A percentile compares a stretch with the other conserved stretches of the same genome.
Evolutionary conservation across 2,888 invertebrate species (phyloP).

Genomic region (Loripinus fragilis): DNA sequence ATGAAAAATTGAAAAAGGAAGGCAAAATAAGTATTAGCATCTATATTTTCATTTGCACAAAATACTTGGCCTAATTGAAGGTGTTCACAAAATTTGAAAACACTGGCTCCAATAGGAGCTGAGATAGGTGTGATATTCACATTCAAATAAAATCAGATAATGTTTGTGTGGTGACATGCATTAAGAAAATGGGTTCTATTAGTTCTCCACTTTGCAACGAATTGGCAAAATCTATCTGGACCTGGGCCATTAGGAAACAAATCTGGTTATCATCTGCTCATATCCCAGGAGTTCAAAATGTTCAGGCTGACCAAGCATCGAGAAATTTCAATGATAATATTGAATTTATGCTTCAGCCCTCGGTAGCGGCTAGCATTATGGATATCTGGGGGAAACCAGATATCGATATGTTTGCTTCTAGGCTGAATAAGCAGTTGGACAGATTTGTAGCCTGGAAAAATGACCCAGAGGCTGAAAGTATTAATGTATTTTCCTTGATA

Average conservation of each 20-base stretch:
- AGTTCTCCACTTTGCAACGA: constrained; percentile 1
- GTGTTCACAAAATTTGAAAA: no score
- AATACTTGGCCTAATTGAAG: no score
- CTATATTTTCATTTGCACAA: no score
- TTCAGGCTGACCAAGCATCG: constrained; percentile 16
- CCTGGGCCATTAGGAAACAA: background rate
- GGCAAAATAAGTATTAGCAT: no score
- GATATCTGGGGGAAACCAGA: constrained; percentile 8
- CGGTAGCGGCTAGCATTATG: background rate
- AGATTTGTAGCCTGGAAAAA: constrained; percentile 48
- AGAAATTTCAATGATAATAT: background rate
- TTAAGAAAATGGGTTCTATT: constrained; percentile 10
- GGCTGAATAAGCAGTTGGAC: constrained; percentile 40
- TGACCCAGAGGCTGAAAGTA: constrained; percentile 48
- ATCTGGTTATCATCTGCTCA: constrained; percentile 24
- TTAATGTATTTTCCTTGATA: constrained; percentile 41
- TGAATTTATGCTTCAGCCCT: constrained; percentile 23
- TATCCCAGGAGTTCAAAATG: constrained; percentile 23
- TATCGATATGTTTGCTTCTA: constrained; percentile 47
- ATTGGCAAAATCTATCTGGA: constrained; percentile 14
- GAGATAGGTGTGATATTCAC: no score
- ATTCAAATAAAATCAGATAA: constrained; percentile 20
- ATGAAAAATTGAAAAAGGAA: no score
- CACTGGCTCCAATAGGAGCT: no score
- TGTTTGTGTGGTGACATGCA: background rate